Evolutionary conservation across 2,888 invertebrate genomes (phyloP), one percentile per base, ranked within the genome.

Genomic region (Lamproptera curius): DNA sequence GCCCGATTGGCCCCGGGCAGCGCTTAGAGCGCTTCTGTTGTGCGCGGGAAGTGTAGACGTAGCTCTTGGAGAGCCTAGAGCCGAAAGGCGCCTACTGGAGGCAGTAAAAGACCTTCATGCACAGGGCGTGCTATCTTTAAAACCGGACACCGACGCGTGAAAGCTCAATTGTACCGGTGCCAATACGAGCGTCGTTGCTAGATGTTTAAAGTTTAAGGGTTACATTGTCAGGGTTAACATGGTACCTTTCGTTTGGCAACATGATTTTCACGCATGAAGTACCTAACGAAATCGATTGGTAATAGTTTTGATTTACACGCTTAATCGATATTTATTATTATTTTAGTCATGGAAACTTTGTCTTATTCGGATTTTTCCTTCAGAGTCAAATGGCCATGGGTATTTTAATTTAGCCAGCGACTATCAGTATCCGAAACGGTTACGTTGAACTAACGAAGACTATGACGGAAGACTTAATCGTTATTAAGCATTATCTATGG

Each of bases 31-130:
- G n/a, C 82, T 94, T 36, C 77, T 95, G 42, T 78, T 95, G 2
- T 94, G 94, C 65, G 93, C 95, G 50, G 95, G 95, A 15, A 94
- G 94, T 28, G 93, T 95, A 4, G 95, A 95, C 67, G 92, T 95
- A 40, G 95, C 94, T 3, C 78, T 95, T 13, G 94, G 94, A 1
- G 92, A 94, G 67, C 91, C 92, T 0, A 88, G 92, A 45, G 94
- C 94, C 17, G 95, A 95, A 69, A 91, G 91, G 59, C 89, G 95
- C 42, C 84, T 95, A 39, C 84, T 94, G 53, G 93, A 93, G 67
- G 91, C 94, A 1, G 90, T 95, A 23, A 89, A 91, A 53, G 95
- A 95, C 72, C 89, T 94, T 26, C 89, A 93, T 69, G 89, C 88
- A 11, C 92, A 93, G 50, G 94, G 93, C 10, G 89, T 94, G 46